Evolutionary conservation across 2,888 invertebrate species (phyloP), one percentile per base, ranked within the genome.

Genomic region (Tiphia femorata): DNA sequence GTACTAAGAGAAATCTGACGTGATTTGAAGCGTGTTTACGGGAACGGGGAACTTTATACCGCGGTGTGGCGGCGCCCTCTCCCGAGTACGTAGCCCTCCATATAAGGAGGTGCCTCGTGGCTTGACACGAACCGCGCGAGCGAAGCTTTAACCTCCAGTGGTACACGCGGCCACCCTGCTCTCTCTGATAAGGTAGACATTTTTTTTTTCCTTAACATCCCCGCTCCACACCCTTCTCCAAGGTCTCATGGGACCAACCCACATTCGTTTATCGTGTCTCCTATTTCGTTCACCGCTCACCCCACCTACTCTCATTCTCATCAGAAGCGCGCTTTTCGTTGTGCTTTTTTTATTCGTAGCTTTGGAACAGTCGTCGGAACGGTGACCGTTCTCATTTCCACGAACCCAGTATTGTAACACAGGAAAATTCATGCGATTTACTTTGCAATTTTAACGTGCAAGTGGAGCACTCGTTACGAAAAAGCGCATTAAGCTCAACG

Each of bases 31-130:
- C 40, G 54, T 47, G 42, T 41, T 50, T 48, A 33, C 33, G 38
- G 6, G 38, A 10, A 3, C 14, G 55, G 50, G 55, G 72, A 80
- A 80, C 77, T 80, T 79, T 81, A 80, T 80, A 80, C 72, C 64
- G 54, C 57, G 50, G 68, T 66, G 65, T 69, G 67, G 72, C 62
- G 72, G 68, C 72, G 74, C 77, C 77, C 75, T 78, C 78, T 75
- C 77, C 60, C 67, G 62, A 64, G 56, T 55, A 40, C 62, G 64
- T 58, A 62, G 66, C 75, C 75, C 75, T 67, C 80, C 80, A 80
- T 80, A 81, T 81, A 80, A 78, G 81, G 81, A 62, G 77, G 52
- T 76, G 67, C 69, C 64, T 62, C 67, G 70, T 67, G 70, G 63
- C 49, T 47, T 53, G 38, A 49, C 47, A 49, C 40, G 38, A 49